Conservation (phyloP, 2,888 invertebrate species). For the Priocnemis perturbator region DNA sequence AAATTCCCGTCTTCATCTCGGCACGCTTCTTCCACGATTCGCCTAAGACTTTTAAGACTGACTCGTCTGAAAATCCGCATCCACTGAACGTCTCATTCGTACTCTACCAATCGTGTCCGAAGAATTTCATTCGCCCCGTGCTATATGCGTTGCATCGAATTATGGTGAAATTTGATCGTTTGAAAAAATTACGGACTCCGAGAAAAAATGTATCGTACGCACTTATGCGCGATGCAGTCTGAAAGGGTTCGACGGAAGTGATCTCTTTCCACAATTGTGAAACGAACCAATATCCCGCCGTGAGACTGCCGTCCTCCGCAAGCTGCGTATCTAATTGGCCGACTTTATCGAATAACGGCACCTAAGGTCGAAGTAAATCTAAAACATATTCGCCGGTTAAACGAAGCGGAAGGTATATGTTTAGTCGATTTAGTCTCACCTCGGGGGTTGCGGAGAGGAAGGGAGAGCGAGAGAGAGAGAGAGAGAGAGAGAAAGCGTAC, state of each 20-base stretch:
- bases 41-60: background rate
- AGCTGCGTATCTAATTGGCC: slow-evolving; percentile 56
- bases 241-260: too few relatives aligned
- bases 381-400: slow-evolving; percentile 73
- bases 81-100: too few relatives aligned
- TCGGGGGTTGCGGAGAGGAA: slow-evolving; percentile 32
- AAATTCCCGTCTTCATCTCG: slow-evolving; percentile 49
- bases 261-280: too few relatives aligned
- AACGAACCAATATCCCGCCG: too few relatives aligned
- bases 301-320: background rate
- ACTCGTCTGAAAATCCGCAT: too few relatives aligned
- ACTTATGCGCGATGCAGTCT: too few relatives aligned
- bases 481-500: slow-evolving; percentile 34
- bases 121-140: background rate
- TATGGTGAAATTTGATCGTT: background rate
- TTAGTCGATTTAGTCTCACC: slow-evolving; percentile 69
- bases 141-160: background rate
- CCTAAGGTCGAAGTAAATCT: slow-evolving; percentile 65
- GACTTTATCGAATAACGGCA: slow-evolving; percentile 55
- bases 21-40: slow-evolving; percentile 22
- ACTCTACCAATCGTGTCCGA: background rate
- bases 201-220: background rate
- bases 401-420: slow-evolving; percentile 73
- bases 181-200: background rate
- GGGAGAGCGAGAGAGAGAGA: too few relatives aligned